phyloP scores from a whole-genome alignment of 2,888 invertebrate genomes.

The Epicampocera succincta region DNA sequence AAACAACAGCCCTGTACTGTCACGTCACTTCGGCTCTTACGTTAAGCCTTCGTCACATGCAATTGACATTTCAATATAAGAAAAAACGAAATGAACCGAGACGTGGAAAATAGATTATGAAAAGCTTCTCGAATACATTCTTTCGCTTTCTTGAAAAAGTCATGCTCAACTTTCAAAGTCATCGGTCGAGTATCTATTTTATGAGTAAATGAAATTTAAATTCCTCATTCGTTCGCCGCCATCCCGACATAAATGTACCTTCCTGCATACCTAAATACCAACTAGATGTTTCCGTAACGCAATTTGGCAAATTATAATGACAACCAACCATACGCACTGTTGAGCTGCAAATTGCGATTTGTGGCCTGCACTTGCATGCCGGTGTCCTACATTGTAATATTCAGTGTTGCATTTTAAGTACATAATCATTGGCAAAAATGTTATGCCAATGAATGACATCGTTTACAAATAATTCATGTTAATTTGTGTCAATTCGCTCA shows the following conservation, averaged over 20 bases:
- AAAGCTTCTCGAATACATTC: not conserved
- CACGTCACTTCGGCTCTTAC: not conserved
- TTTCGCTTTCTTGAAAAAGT: not conserved
- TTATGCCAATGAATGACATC: too few species aligned
- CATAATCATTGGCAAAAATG: not conserved
- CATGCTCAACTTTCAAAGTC: conserved; percentile 26
- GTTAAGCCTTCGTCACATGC: conserved; percentile 49
- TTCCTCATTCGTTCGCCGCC: conserved; percentile 34
- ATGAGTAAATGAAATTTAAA: conserved; percentile 34
- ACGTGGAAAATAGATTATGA: conserved; percentile 19
- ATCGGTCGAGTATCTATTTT: conserved; percentile 29
- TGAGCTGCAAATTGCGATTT: conserved; percentile 8
- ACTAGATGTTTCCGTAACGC: not conserved
- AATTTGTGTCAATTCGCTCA: not conserved
- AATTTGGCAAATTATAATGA: conserved; percentile 28
- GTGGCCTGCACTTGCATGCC: not conserved
- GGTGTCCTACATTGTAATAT: not conserved
- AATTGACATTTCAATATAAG: conserved; percentile 57
- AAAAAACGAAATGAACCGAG: conserved; percentile 3
- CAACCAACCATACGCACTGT: conserved; percentile 33
- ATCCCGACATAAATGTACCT: too few species aligned
- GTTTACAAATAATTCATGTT: too few species aligned
- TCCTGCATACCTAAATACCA: too few species aligned
- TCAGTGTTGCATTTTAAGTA: not conserved
- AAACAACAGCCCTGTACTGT: not conserved